phyloP scores from a whole-genome alignment of 2,113 vertebrate genomes.

The Electrona antarctica region DNA sequence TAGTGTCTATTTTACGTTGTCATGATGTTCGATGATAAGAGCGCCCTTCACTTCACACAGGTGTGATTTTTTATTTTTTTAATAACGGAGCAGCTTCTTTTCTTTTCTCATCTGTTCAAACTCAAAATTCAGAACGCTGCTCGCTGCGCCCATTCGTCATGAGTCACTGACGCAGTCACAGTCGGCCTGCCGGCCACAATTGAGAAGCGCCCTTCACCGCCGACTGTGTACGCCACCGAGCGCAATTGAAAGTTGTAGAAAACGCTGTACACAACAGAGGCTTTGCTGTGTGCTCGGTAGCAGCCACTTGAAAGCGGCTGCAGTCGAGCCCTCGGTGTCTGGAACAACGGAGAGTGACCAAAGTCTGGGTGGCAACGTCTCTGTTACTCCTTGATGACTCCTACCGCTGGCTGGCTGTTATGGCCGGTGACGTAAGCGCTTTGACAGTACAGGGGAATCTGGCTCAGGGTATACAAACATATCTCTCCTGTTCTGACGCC shows the following conservation, averaged over 20 bases:
- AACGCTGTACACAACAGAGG: slow-evolving; percentile 10
- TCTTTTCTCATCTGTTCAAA: too few relatives aligned
- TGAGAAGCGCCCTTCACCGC: too few relatives aligned
- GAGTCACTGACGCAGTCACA: too few relatives aligned
- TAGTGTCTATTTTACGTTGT: too few relatives aligned
- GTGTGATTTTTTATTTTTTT: too few relatives aligned
- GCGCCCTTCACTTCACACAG: too few relatives aligned
- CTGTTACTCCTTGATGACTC: slow-evolving; percentile 41
- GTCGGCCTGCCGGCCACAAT: too few relatives aligned
- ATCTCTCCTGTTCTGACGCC: slow-evolving; percentile 37
- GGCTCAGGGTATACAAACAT: slow-evolving; percentile 57
- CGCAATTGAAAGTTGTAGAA: neutral
- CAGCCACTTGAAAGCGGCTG: slow-evolving; percentile 51
- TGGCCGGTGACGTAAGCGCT: slow-evolving; percentile 51
- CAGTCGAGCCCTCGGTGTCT: slow-evolving; percentile 30
- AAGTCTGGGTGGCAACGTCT: slow-evolving; percentile 43
- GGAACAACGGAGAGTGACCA: slow-evolving; percentile 31
- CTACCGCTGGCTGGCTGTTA: slow-evolving; percentile 41
- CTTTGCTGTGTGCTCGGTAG: slow-evolving; percentile 7
- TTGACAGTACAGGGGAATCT: slow-evolving; percentile 49
- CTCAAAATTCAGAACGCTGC: too few relatives aligned
- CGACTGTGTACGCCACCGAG: too few relatives aligned
- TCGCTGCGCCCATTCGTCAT: too few relatives aligned
- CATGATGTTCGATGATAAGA: too few relatives aligned
- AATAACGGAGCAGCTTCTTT: too few relatives aligned